Evolutionary conservation across 1,140 invertebrate genomes (phyloP).

Genomic region (Ceratosolen solmsi): DNA sequence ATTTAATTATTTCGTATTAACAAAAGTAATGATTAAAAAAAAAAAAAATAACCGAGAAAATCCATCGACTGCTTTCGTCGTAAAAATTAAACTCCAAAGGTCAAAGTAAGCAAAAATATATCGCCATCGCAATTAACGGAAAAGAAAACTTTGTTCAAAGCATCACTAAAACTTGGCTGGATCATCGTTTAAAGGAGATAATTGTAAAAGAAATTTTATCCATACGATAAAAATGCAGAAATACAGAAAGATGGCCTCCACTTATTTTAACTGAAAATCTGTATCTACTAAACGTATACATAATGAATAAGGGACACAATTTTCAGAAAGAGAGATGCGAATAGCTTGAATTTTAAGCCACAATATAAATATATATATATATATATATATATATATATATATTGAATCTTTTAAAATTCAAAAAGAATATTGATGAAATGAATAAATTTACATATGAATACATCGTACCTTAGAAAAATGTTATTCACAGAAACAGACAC

Average conservation of each 20-base stretch:
- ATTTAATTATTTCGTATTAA: no score
- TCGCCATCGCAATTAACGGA: neutral
- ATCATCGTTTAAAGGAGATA: no score
- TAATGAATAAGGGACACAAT: conserved; percentile 44
- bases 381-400: no score
- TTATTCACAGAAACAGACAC: neutral
- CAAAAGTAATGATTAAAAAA: no score
- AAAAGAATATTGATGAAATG: neutral
- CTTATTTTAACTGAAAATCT: conserved; percentile 31
- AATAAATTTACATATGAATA: neutral
- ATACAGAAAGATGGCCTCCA: conserved; percentile 10
- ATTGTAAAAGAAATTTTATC: no score
- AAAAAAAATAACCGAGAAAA: no score
- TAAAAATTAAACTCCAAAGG: neutral
- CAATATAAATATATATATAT: neutral
- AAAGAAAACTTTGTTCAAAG: neutral
- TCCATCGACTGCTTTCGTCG: conserved; percentile 3
- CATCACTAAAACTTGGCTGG: no score
- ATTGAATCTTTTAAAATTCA: conserved; percentile 13
- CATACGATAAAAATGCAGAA: no score
- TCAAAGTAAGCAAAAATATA: neutral
- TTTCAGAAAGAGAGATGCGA: conserved; percentile 25
- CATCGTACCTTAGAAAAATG: conserved; percentile 19
- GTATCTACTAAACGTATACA: conserved; percentile 30
- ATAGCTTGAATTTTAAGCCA: neutral